These are phyloP conservation scores for Holothuria glaberrima DNA, from an alignment of 35 echinoderm and acorn worm species.

Conservation along the genomic window DNA sequence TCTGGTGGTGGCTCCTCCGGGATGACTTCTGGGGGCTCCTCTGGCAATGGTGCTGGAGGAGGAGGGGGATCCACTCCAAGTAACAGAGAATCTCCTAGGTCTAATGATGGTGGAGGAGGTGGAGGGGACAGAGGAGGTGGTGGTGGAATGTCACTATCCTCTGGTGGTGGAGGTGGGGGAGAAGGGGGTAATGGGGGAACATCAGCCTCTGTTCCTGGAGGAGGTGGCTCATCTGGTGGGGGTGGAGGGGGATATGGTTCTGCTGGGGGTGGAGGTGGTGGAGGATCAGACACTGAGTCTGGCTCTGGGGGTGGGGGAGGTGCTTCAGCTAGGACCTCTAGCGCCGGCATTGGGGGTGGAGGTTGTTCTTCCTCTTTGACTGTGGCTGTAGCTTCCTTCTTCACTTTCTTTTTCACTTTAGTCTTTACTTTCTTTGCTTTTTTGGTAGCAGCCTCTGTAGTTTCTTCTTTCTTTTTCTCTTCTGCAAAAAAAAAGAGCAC, in stretches of 20 bases:
- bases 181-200: slow-evolving; percentile 78
- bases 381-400: slow-evolving; percentile 10
- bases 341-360: slow-evolving; percentile 54
- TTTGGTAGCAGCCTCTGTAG: background rate
- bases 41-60: slow-evolving; percentile 56
- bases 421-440: background rate
- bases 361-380: slow-evolving; percentile 18
- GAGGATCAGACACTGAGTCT: slow-evolving; percentile 46
- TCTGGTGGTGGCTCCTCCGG: slow-evolving; percentile 14
- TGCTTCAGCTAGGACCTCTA: slow-evolving; percentile 32
- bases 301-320: slow-evolving; percentile 67
- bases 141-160: background rate
- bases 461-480: background rate
- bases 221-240: slow-evolving; percentile 68
- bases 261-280: slow-evolving; percentile 38
- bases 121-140: slow-evolving; percentile 25
- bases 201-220: slow-evolving; percentile 69
- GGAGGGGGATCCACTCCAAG: slow-evolving; percentile 6
- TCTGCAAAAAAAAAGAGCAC: background rate
- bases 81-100: background rate
- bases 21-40: slow-evolving; percentile 48
- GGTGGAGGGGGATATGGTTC: slow-evolving; percentile 51
- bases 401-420: slow-evolving; percentile 18
- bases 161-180: slow-evolving; percentile 56
- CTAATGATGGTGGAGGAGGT: slow-evolving; percentile 32